These are phyloP conservation scores for Penaeus chinensis DNA, from an alignment of 1,140 invertebrate species.

Conservation along the genomic window DNA sequence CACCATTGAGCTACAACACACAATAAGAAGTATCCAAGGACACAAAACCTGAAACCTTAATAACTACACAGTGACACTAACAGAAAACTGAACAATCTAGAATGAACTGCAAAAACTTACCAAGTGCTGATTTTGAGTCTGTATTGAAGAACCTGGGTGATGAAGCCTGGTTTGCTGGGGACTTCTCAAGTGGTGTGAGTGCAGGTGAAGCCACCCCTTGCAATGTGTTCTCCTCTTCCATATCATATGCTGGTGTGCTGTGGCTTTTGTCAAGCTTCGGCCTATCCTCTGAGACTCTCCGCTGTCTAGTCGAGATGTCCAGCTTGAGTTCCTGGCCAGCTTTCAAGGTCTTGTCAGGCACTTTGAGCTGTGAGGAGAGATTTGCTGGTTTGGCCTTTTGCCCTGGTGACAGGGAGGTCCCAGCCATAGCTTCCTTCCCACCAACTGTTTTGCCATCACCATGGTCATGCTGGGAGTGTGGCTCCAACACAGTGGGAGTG, in stretches of 20 bases:
- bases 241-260: constrained; percentile 81
- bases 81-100: too few relatives aligned
- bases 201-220: not conserved
- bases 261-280: constrained; percentile 77
- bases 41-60: too few relatives aligned
- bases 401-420: not conserved
- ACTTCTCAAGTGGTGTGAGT: not conserved
- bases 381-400: not conserved
- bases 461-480: not conserved
- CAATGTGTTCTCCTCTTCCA: constrained; percentile 44
- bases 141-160: too few relatives aligned
- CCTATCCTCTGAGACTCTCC: constrained; percentile 64
- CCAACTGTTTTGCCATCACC: not conserved
- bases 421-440: not conserved
- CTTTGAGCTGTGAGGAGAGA: not conserved
- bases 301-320: not conserved
- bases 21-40: too few relatives aligned
- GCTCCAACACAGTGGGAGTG: constrained; percentile 13
- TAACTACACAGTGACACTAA: too few relatives aligned
- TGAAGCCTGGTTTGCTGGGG: not conserved
- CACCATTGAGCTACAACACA: too few relatives aligned
- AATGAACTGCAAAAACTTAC: too few relatives aligned
- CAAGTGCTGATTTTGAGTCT: too few relatives aligned
- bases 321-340: not conserved
- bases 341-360: constrained; percentile 19